Percentiles rank a stretch among this genome's conserved stretches.
phyloP scores from a whole-genome alignment of 92 coral and sea anemone species.

The Chrysogorgia sp. region DNA sequence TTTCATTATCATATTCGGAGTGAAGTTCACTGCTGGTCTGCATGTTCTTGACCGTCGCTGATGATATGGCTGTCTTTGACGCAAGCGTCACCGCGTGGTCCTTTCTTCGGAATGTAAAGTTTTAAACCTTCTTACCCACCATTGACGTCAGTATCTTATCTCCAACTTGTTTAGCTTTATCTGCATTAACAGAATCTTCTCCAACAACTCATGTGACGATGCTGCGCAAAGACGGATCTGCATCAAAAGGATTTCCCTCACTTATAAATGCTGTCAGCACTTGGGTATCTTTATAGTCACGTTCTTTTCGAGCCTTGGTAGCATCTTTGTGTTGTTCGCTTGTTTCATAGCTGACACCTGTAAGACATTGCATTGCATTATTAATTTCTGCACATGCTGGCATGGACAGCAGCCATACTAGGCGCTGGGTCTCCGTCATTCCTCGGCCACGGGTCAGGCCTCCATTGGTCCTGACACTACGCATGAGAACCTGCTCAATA shows the following conservation, averaged over 20 bases:
- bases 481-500: conserved; percentile 53
- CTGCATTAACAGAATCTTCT: neutral
- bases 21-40: conserved; percentile 41
- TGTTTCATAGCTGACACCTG: conserved; percentile 42
- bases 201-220: conserved; percentile 21
- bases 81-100: conserved; percentile 40
- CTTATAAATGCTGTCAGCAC: conserved; percentile 16
- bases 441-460: conserved; percentile 65
- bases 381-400: conserved; percentile 62
- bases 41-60: conserved; percentile 21
- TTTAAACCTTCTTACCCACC: conserved; percentile 14
- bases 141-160: conserved; percentile 39
- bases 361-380: conserved; percentile 57
- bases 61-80: neutral
- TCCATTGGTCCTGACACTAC: conserved; percentile 58
- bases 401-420: conserved; percentile 52
- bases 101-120: conserved; percentile 42
- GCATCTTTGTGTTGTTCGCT: conserved; percentile 58
- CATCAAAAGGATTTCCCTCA: conserved; percentile 39
- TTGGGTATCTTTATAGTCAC: conserved; percentile 53
- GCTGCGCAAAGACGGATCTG: conserved; percentile 32
- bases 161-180: neutral
- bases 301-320: conserved; percentile 30
- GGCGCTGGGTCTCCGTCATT: conserved; percentile 47
- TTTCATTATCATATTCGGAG: conserved; percentile 36